Conservation (phyloP, 2,888 invertebrate genomes). For the Exocentrus adspersus region DNA sequence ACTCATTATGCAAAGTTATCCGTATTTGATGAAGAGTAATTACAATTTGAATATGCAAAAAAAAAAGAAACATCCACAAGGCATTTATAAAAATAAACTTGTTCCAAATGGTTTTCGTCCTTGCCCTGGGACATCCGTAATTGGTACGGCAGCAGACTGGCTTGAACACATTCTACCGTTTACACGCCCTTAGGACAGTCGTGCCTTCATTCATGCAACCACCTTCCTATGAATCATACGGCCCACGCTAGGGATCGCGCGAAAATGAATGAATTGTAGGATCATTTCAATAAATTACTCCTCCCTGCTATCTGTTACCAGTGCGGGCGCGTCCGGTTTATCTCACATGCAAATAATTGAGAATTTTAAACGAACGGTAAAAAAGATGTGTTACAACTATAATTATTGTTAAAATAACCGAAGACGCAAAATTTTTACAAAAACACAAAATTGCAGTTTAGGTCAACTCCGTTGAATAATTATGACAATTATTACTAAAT, state of each 20-base stretch:
- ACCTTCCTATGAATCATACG: conserved; percentile 37
- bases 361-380: too few relatives aligned
- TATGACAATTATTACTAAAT: too few relatives aligned
- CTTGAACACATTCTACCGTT: conserved; percentile 30
- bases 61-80: conserved; percentile 31
- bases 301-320: neutral
- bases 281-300: conserved; percentile 15
- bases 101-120: conserved; percentile 45
- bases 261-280: conserved; percentile 21
- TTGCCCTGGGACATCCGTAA: conserved; percentile 49
- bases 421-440: too few relatives aligned
- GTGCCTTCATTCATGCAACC: conserved; percentile 48
- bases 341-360: neutral
- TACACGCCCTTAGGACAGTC: conserved; percentile 54
- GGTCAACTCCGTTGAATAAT: too few relatives aligned
- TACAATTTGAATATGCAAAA: neutral
- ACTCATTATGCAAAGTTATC: too few relatives aligned
- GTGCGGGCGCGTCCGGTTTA: neutral
- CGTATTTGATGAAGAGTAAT: neutral
- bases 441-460: too few relatives aligned
- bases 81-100: conserved; percentile 30
- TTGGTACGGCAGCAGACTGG: conserved; percentile 35
- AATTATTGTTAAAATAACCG: too few relatives aligned
- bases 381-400: too few relatives aligned
- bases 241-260: conserved; percentile 29